Conservation (phyloP, 2,888 invertebrate species). For the Orgyia antiqua region DNA sequence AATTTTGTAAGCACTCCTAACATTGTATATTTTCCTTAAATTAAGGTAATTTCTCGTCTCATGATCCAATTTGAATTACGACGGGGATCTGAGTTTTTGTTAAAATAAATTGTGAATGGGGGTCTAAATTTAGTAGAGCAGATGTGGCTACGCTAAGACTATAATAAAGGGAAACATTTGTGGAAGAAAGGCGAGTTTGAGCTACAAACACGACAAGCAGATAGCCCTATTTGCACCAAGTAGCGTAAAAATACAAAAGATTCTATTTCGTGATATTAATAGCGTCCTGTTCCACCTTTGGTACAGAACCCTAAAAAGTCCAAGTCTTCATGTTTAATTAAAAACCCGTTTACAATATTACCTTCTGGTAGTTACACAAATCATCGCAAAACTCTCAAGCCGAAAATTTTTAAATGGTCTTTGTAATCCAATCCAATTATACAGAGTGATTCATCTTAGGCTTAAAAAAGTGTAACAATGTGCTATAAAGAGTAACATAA, state of each 20-base stretch:
- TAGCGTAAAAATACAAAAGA: too few relatives aligned
- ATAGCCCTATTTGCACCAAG: too few relatives aligned
- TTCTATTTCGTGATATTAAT: too few relatives aligned
- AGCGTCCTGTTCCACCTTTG: too few relatives aligned
- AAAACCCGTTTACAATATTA: too few relatives aligned
- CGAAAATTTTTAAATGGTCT: constrained; percentile 5
- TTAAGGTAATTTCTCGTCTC: constrained; percentile 33
- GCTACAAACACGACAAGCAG: not conserved
- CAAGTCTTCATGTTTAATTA: too few relatives aligned
- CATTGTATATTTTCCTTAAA: constrained; percentile 30
- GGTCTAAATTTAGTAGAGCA: constrained; percentile 14
- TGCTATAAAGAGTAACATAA: constrained; percentile 23
- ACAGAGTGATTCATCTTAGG: constrained; percentile 23
- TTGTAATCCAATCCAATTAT: constrained; percentile 25
- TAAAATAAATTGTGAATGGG: constrained; percentile 19
- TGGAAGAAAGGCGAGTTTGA: not conserved
- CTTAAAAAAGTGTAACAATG: constrained; percentile 24
- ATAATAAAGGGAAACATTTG: not conserved
- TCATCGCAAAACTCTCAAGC: constrained; percentile 9
- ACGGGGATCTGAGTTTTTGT: constrained; percentile 19
- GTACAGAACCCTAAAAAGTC: too few relatives aligned
- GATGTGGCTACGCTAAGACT: constrained; percentile 7
- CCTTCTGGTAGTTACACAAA: constrained; percentile 2
- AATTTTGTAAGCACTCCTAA: constrained; percentile 22
- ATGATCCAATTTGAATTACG: constrained; percentile 35